Percentiles rank a stretch among this genome's conserved stretches.
These are phyloP conservation scores for Paramisgurnus dabryanus DNA, from an alignment of 2,113 vertebrate genomes.

Conservation along the genomic window DNA sequence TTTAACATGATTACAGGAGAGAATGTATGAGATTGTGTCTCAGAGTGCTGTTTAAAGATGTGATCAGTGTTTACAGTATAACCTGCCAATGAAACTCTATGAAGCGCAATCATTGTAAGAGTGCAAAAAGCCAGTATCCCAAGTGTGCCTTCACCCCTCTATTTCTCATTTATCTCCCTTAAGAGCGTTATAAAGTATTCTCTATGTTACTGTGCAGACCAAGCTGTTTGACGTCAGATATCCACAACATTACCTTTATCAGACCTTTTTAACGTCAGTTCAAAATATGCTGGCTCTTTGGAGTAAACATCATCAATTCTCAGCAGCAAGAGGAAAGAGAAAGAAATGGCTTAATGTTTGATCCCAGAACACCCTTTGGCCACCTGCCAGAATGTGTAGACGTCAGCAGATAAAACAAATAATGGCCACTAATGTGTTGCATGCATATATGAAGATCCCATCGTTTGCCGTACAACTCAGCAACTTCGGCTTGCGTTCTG, in stretches of 20 bases:
- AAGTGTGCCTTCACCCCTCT: conserved; percentile 41
- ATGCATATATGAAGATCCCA: conserved; percentile 53
- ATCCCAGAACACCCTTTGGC: conserved; percentile 12
- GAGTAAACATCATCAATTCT: background rate
- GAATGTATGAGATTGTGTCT: conserved; percentile 3
- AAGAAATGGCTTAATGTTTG: background rate
- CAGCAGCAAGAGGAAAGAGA: background rate
- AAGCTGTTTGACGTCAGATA: conserved; percentile 62
- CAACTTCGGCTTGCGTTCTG: conserved; percentile 78
- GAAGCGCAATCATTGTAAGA: conserved; percentile 30
- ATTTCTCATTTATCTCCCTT: background rate
- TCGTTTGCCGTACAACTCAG: conserved; percentile 77
- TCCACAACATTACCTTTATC: conserved; percentile 58
- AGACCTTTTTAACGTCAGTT: background rate
- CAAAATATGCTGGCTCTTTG: background rate
- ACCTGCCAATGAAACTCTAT: conserved; percentile 28
- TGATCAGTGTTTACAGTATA: conserved; percentile 15
- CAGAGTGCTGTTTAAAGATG: conserved; percentile 8
- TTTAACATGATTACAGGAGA: conserved; percentile 8
- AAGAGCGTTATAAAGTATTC: background rate
- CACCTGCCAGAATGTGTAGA: conserved; percentile 1
- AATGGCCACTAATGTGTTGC: background rate
- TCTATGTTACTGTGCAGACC: conserved; percentile 14
- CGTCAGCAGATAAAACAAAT: conserved; percentile 28
- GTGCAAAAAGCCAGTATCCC: conserved; percentile 23